Percentiles rank a stretch among this genome's conserved stretches.
Evolutionary conservation across 2,113 vertebrate species (phyloP).

Genomic region (Calyptommatus sinebrachiatus): DNA sequence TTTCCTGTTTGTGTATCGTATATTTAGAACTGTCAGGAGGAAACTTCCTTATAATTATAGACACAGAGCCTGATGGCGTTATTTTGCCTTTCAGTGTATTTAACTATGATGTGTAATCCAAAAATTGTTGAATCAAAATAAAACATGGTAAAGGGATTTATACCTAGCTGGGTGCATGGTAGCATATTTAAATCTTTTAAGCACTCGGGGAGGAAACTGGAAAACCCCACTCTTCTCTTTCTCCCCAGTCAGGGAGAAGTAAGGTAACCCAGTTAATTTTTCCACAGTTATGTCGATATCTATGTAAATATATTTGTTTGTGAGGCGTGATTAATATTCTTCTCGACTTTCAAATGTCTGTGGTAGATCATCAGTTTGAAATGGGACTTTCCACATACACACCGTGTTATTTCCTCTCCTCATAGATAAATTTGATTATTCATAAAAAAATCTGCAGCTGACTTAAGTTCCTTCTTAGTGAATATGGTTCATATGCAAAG

Average conservation of each 20-base stretch:
- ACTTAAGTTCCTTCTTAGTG: background rate
- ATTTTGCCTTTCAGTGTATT: background rate
- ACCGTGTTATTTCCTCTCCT: background rate
- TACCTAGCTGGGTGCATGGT: too few species aligned
- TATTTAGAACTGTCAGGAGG: background rate
- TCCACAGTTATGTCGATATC: too few species aligned
- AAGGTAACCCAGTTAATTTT: too few species aligned
- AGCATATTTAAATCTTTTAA: too few species aligned
- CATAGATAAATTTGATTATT: background rate
- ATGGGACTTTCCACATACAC: background rate
- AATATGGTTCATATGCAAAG: background rate
- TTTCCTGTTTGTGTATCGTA: slow-evolving; percentile 19
- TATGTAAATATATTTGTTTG: too few species aligned
- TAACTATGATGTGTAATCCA: background rate
- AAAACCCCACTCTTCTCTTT: too few species aligned
- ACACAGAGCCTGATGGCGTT: background rate
- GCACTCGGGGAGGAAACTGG: too few species aligned
- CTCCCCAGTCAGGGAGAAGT: too few species aligned
- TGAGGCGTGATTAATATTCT: too few species aligned
- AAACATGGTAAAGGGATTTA: background rate
- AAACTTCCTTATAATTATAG: background rate
- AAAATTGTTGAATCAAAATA: background rate
- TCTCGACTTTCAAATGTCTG: too few species aligned
- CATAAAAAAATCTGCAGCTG: background rate
- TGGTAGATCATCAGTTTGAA: too few species aligned